Conservation (phyloP, 2,797 vertebrate genomes). For the Sebastolobus alascanus region DNA sequence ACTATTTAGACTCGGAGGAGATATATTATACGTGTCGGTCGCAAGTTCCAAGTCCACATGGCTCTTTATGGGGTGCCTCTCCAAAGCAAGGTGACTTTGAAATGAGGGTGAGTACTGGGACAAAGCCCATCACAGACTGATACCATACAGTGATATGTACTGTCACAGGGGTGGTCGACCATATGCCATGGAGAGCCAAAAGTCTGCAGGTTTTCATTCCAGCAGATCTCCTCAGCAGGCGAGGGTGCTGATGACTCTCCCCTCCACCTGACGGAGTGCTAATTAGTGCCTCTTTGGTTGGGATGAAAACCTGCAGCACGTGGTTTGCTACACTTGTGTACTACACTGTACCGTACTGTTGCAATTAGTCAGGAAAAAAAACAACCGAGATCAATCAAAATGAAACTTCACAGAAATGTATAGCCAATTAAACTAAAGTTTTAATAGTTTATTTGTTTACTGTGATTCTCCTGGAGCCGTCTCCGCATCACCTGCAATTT, state of each 20-base stretch:
- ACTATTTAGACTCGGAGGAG: neutral
- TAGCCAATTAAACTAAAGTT: constrained; percentile 1
- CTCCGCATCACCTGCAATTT: constrained; percentile 2
- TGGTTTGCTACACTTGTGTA: neutral
- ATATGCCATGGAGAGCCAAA: constrained; percentile 40
- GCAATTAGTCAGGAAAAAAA: constrained; percentile 1
- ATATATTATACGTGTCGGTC: neutral
- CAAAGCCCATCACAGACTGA: constrained; percentile 26
- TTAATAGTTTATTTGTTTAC: constrained; percentile 15
- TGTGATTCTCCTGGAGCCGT: neutral
- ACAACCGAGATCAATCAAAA: constrained; percentile 14
- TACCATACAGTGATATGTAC: constrained; percentile 33
- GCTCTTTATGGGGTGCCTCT: constrained; percentile 10
- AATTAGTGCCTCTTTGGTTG: constrained; percentile 48
- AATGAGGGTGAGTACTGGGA: constrained; percentile 7
- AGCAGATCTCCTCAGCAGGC: constrained; percentile 52
- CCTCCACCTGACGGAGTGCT: constrained; percentile 37
- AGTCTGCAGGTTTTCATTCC: constrained; percentile 43
- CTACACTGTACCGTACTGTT: neutral
- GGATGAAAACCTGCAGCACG: constrained; percentile 23
- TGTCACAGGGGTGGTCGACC: constrained; percentile 23
- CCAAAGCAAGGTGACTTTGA: constrained; percentile 60
- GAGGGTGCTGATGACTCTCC: constrained; percentile 42
- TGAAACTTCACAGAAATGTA: neutral
- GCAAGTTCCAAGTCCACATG: neutral